Conservation (phyloP, 2,113 vertebrate genomes). For the Galeopterus variegatus region DNA sequence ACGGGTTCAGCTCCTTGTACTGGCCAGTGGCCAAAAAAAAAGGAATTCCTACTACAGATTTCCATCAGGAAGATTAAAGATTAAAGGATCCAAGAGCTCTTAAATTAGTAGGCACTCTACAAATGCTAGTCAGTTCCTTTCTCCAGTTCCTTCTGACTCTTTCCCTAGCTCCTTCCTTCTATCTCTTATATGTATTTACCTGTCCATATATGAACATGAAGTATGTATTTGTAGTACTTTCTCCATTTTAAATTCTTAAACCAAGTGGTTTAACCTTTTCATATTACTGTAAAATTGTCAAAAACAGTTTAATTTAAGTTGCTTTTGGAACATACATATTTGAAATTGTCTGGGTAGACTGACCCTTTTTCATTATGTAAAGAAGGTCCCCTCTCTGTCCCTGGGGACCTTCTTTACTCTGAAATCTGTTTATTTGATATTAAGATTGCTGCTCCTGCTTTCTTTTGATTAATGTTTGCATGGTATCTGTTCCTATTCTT, state of each 20-base stretch:
- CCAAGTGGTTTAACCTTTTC: background rate
- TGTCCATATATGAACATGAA: background rate
- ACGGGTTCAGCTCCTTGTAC: too few relatives aligned
- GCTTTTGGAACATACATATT: background rate
- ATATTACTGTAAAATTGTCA: constrained; percentile 25
- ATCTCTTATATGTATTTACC: background rate
- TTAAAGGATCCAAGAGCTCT: constrained; percentile 48
- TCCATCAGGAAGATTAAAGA: constrained; percentile 11
- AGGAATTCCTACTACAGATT: constrained; percentile 17
- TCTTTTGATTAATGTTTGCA: constrained; percentile 13
- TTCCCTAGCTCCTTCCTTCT: constrained; percentile 11
- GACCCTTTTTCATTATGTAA: background rate
- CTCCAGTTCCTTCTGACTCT: background rate
- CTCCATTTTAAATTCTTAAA: constrained; percentile 61
- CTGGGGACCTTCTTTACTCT: background rate
- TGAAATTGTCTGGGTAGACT: background rate
- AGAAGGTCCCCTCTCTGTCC: background rate
- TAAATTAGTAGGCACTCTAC: constrained; percentile 18
- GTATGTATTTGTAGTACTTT: constrained; percentile 30
- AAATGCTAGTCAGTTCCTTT: constrained; percentile 43
- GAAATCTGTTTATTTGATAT: background rate
- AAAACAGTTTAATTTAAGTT: constrained; percentile 24
- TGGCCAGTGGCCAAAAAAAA: too few relatives aligned
- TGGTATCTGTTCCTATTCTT: background rate
- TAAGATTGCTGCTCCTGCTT: background rate